Conservation (phyloP, 1,140 invertebrate species). For the Drosophila lacteicornis region DNA sequence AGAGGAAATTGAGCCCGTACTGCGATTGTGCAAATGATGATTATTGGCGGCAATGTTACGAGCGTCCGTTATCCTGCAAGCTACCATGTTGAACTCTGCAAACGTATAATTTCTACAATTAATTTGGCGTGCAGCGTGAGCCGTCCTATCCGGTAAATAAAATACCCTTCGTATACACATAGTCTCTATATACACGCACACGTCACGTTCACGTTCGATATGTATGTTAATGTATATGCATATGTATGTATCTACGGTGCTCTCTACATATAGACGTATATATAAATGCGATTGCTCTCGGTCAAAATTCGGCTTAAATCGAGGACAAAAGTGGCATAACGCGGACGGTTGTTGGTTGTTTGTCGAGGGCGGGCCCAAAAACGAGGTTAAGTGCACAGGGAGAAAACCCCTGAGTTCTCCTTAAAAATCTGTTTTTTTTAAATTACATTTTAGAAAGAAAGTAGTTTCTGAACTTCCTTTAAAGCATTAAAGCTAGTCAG, state of each 20-base stretch:
- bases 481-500: no score
- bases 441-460: neutral
- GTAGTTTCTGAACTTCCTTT: no score
- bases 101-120: conserved; percentile 89
- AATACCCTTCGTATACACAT: conserved; percentile 69
- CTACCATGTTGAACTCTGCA: conserved; percentile 98
- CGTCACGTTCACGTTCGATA: conserved; percentile 26
- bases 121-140: conserved; percentile 86
- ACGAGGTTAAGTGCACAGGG: conserved; percentile 11
- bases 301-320: conserved; percentile 33
- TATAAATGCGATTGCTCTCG: conserved; percentile 45
- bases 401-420: neutral
- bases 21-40: conserved; percentile 85
- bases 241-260: conserved; percentile 46
- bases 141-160: conserved; percentile 83
- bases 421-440: neutral
- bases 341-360: conserved; percentile 10
- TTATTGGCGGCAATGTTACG: conserved; percentile 92
- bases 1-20: conserved; percentile 87
- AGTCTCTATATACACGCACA: conserved; percentile 51
- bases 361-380: conserved; percentile 2
- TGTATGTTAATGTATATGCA: conserved; percentile 35
- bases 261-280: conserved; percentile 54
- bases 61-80: conserved; percentile 96
- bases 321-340: conserved; percentile 62